Evolutionary conservation across 2,113 vertebrate genomes (phyloP).

Genomic region (Egretta garzetta): DNA sequence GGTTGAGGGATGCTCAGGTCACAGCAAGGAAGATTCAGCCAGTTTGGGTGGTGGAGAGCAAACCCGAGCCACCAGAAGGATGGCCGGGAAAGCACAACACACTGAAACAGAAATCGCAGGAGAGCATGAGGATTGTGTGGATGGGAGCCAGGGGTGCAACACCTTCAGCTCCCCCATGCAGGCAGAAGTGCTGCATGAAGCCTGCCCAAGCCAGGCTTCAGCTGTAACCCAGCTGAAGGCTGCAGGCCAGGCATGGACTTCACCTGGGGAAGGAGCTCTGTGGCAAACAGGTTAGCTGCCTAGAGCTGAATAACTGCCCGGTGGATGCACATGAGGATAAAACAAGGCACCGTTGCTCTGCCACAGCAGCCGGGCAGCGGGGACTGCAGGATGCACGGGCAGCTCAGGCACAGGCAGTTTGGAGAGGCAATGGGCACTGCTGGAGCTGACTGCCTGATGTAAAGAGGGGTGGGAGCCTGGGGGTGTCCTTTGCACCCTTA

Average conservation of each 20-base stretch:
- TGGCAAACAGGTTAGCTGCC: background rate
- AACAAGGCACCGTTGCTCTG: background rate
- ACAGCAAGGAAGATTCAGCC: background rate
- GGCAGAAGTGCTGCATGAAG: background rate
- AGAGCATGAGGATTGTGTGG: fast-evolving
- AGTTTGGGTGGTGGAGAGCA: background rate
- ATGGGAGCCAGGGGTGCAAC: background rate
- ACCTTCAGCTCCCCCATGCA: background rate
- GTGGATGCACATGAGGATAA: fast-evolving
- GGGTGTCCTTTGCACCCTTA: background rate
- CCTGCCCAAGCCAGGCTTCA: fast-evolving
- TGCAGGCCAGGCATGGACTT: background rate
- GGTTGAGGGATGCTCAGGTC: background rate
- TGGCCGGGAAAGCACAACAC: background rate
- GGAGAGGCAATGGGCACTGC: background rate
- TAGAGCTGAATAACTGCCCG: background rate
- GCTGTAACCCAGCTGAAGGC: background rate
- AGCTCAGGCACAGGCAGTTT: background rate
- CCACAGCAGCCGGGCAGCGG: background rate
- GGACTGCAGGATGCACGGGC: background rate
- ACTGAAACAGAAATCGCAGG: background rate
- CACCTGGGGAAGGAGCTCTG: background rate
- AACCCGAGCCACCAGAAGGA: background rate
- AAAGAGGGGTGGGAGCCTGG: background rate
- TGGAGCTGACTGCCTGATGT: background rate